Base-by-base conservation (phyloP, 2,888 invertebrate species). In the Macrophya alboannulata region DNA sequence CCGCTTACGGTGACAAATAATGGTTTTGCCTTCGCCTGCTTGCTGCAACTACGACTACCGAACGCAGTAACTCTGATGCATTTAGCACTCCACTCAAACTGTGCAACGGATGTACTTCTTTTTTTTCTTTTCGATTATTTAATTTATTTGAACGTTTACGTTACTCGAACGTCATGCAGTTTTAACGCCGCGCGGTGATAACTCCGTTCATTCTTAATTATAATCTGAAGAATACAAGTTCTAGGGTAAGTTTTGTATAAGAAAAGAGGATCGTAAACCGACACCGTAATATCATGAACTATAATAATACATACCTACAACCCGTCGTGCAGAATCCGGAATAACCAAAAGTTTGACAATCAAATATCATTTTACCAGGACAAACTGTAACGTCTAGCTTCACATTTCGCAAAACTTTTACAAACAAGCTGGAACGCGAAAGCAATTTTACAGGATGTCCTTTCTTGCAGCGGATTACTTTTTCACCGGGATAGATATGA, bases 1-100 rank as follows among this genome's bases (percentile, higher is more conserved):
- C 93, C 93, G 93, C 92, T 93, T 93, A 92, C 91, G 88, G 93
- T 93, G 93, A 93, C 92, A 93, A 93, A 93, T 92, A n/a, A 62
- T 59, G 59, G 37, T 17, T 81, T 81, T 43, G 62, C 81, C 81
- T 81, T 62, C 40, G 81, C 81, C 51, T 88, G 89, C 87, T 86
- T 72, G 77, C 89, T 10, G 45, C 55, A 37, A 79, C 79, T 21
- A 31, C 79, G 76, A 25, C 43, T 76, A 76, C 43, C 48, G 40
- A 43, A 55, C 81, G 51, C 43, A 25, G 17, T 81, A 81, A 81
- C 62, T 43, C 81, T 62, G 81, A 81, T 62, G 81, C 81, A 59
- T 89, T 91, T 90, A 89, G 88, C 89, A 88, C 90, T 87, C 87
- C 84, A 62, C 85, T 85, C 85, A 40, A 71, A 71, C 40, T 71